Base-by-base conservation (phyloP, 2,113 vertebrate genomes). In the Corvus moneduloides region DNA sequence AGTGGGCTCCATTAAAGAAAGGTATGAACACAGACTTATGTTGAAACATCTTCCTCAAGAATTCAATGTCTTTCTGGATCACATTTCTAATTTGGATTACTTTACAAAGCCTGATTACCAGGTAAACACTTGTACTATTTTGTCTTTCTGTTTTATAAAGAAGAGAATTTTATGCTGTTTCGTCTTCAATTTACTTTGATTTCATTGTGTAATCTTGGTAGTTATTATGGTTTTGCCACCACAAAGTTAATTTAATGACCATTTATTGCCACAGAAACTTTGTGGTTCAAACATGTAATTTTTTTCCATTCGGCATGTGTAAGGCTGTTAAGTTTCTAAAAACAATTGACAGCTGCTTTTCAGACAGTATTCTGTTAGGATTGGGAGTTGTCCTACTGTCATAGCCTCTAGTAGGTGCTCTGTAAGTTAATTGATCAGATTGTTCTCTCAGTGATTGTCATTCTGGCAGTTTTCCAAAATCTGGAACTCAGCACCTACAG, bases 81-180 rank as follows among this genome's bases (percentile, higher is more conserved):
- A 99, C 94, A 98, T 99, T 92, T 98, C 98, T 90, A 98, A 89
- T 96, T 98, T 99, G 89, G 99, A 99, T 98, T 99, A 99, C 97
- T 99, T 99, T 97, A 99, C 99, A 27, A 99, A 99, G 96, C 99
- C 99, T 12, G 99, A 99, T 96, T 99, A 99, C 95, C 98, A 99
- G 99, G 99, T 99, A 97, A 98, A 90, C 13, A 30, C 76, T 83
- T 97, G 55, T 37, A 56, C 35, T 72, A 1, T 82, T 87, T 74
- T 77, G 13, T 77, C n/a, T 59, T 77, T 74, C 55, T 74, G 6
- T 67, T 86, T 93, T 80, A 66, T 86, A 71, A 87, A 52, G 72
- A 66, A 43, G 32, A 44, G 7, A 87, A 48, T 75, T 83, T 81
- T 30, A 16, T 74, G 39, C 14, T 58, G 10, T 55, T 96, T 82